Evolutionary conservation across 2,113 vertebrate species (phyloP).

Genomic region (Phainopepla nitens): DNA sequence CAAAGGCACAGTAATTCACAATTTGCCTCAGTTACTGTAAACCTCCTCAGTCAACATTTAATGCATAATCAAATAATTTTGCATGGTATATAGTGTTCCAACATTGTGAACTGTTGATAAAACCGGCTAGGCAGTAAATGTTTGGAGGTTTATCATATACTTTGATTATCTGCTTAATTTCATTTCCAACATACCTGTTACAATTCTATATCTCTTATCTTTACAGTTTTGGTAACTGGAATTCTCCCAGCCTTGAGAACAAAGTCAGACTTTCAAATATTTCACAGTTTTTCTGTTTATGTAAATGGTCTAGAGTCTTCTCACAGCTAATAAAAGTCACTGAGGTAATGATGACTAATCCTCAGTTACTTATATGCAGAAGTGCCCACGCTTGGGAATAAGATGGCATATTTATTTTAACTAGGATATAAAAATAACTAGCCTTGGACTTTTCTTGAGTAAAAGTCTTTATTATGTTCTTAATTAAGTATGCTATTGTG

Average conservation of each 20-base stretch:
- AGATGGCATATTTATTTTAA: neutral
- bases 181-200: neutral
- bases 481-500: neutral
- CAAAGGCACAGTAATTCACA: neutral
- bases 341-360: neutral
- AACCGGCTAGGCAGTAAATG: neutral
- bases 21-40: neutral
- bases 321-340: neutral
- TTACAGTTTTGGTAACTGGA: neutral
- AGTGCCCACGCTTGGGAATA: neutral
- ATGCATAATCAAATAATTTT: neutral
- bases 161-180: neutral
- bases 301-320: neutral
- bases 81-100: neutral
- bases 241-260: neutral
- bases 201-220: neutral
- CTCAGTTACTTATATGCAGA: neutral
- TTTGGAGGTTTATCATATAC: neutral
- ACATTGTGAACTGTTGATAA: neutral
- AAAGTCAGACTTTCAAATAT: neutral
- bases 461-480: neutral
- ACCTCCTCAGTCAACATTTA: neutral
- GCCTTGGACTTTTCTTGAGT: neutral
- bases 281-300: neutral
- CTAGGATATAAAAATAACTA: neutral